Percentiles rank a stretch among this genome's conserved stretches.
Evolutionary conservation across 2,888 invertebrate genomes (phyloP).

Genomic region (Barypeithes pellucidus): DNA sequence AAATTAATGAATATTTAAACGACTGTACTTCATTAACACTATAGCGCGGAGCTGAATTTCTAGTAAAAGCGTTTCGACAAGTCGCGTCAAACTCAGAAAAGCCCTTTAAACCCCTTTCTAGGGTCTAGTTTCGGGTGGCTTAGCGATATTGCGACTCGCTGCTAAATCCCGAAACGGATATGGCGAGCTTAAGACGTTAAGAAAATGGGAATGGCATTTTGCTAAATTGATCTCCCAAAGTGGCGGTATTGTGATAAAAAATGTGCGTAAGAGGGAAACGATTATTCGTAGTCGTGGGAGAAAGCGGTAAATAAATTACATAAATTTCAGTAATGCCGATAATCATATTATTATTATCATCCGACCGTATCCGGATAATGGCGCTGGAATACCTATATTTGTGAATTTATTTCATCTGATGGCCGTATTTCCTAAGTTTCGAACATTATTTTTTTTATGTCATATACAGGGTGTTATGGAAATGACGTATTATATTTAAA

Average conservation of each 20-base stretch:
- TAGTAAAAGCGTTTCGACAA: constrained; percentile 40
- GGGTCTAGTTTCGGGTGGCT: constrained; percentile 46
- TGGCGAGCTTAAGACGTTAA: constrained; percentile 44
- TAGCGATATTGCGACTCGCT: constrained; percentile 45
- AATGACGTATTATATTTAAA: too few relatives aligned
- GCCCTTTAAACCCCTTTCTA: constrained; percentile 40
- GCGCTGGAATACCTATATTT: too few relatives aligned
- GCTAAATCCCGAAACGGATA: constrained; percentile 39
- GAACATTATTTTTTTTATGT: too few relatives aligned
- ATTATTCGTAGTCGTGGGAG: constrained; percentile 12
- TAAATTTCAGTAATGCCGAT: not conserved
- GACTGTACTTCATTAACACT: constrained; percentile 19
- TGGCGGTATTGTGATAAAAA: constrained; percentile 33
- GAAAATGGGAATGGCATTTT: constrained; percentile 43
- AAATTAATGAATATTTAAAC: constrained; percentile 31
- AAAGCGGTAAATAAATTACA: constrained; percentile 9
- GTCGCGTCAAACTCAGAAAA: constrained; percentile 36
- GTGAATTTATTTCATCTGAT: too few relatives aligned
- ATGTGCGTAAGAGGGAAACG: constrained; percentile 23
- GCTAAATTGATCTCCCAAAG: constrained; percentile 38
- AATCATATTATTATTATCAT: not conserved
- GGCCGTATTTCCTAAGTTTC: not conserved
- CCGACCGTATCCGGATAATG: too few relatives aligned
- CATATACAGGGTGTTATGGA: too few relatives aligned
- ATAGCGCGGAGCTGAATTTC: constrained; percentile 19